Evolutionary conservation across 2,888 invertebrate species (phyloP).

Genomic region (Drosophila flavopinicola): DNA sequence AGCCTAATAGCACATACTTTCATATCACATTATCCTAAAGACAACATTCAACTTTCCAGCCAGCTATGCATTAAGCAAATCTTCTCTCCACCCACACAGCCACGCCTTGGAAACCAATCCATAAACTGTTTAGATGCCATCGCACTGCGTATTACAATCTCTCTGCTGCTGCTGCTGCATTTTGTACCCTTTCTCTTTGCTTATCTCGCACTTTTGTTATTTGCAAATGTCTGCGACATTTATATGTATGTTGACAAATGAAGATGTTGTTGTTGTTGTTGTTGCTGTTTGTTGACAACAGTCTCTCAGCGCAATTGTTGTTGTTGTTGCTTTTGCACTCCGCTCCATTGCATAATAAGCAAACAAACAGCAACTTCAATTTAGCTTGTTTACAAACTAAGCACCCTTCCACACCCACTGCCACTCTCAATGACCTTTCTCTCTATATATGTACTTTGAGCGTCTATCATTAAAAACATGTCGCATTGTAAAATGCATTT

Average conservation of each 20-base stretch:
- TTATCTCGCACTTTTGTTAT: slow-evolving; percentile 36
- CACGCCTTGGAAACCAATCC: slow-evolving; percentile 14
- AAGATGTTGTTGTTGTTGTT: slow-evolving; percentile 14
- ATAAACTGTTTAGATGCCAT: slow-evolving; percentile 18
- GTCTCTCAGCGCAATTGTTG: slow-evolving; percentile 19
- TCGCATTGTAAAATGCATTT: slow-evolving; percentile 36
- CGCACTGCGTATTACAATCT: slow-evolving; percentile 4
- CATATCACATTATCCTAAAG: not conserved
- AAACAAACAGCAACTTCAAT: slow-evolving; percentile 45
- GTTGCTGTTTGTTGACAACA: slow-evolving; percentile 39
- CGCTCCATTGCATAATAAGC: slow-evolving; percentile 68
- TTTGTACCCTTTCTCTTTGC: slow-evolving; percentile 30
- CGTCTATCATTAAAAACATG: slow-evolving; percentile 21
- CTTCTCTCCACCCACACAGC: slow-evolving; percentile 2
- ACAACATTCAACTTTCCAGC: slow-evolving; percentile 4
- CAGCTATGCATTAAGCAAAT: slow-evolving; percentile 19
- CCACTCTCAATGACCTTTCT: too few relatives aligned
- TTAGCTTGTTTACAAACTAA: slow-evolving; percentile 30
- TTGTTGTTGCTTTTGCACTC: slow-evolving; percentile 57
- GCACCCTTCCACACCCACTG: not conserved
- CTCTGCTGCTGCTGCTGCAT: not conserved
- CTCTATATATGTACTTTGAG: not conserved
- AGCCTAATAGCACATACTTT: not conserved
- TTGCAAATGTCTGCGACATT: slow-evolving; percentile 35
- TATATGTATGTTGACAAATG: slow-evolving; percentile 33